Evolutionary conservation across 2,888 invertebrate genomes (phyloP), one percentile per base, ranked within the genome.

Genomic region (Aleiodes alternator): DNA sequence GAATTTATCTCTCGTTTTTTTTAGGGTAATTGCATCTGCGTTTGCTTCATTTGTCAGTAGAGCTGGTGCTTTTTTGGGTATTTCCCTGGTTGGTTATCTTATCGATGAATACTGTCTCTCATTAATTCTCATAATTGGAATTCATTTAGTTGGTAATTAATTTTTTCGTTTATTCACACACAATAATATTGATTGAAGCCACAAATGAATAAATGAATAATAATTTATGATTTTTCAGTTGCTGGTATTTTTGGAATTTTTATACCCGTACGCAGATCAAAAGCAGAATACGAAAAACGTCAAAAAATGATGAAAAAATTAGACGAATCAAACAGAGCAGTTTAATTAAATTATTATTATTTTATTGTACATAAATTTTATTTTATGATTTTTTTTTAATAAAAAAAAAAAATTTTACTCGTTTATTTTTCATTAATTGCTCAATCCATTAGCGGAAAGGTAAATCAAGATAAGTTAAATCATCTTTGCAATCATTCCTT

Each of bases 91-190:
- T 86, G 95, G 95, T 75, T 94, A 94, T 90, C 92, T 95, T 81
- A 95, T 95, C 82, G 95, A 95, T 90, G 91, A 94, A 83, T 94
- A 95, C 89, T 95, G 95, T 87, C 92, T 93, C 73, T 90, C 94
- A 78, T 94, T 95, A 29, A 83, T 86, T 66, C 55, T 82, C n/a
- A 88, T 95, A 75, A 94, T 95, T 89, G 92, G 94, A 78, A 91
- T 92, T 83, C 93, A 95, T 91, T 90, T 95, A 69, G 92, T 94
- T 82, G 90, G 95, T 95, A 89, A 92, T 93, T 92, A 85, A 79
- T 69, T n/a, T 31, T 31, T 14, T 50, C n/a, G 23, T 23, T 23
- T 31, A 48, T 48, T 4, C 23, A 5, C 11, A 9, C 11, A 12
- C 3, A 31, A 4, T 29, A 51, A 29, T 34, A 4, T 34, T 34